A percentile compares a stretch with the other conserved stretches of the same genome.
Evolutionary conservation across 1,140 invertebrate species (phyloP).

Genomic region (Glomeris maerens): DNA sequence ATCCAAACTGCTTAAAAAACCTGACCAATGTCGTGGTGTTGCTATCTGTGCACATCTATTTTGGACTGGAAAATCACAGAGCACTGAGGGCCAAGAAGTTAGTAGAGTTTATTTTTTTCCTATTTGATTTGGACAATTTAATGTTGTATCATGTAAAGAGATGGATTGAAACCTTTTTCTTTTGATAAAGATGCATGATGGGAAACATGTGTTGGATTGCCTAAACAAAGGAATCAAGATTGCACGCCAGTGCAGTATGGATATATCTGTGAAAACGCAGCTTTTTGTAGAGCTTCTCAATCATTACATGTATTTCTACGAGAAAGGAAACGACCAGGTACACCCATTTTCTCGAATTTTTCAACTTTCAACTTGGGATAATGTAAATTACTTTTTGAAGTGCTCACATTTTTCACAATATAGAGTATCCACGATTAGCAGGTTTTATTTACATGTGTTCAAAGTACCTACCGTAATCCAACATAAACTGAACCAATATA

Average conservation of each 20-base stretch:
- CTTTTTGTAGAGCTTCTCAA: slow-evolving; percentile 88
- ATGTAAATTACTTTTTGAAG: too few species aligned
- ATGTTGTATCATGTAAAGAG: background rate
- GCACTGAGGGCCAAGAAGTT: slow-evolving; percentile 50
- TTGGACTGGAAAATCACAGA: slow-evolving; percentile 76
- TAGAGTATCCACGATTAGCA: too few species aligned
- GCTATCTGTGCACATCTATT: slow-evolving; percentile 85
- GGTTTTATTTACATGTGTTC: too few species aligned
- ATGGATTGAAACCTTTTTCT: slow-evolving; percentile 15
- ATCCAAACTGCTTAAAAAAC: slow-evolving; percentile 91
- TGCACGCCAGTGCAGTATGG: slow-evolving; percentile 91
- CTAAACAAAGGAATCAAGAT: slow-evolving; percentile 89
- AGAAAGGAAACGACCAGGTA: slow-evolving; percentile 76
- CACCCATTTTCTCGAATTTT: too few species aligned
- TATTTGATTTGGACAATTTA: slow-evolving; percentile 8
- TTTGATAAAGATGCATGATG: slow-evolving; percentile 59
- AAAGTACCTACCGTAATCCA: too few species aligned
- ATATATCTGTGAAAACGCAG: slow-evolving; percentile 89
- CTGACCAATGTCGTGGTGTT: slow-evolving; percentile 88
- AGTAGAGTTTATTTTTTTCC: slow-evolving; percentile 17
- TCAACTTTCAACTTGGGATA: too few species aligned
- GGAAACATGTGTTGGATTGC: slow-evolving; percentile 81
- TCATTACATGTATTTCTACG: slow-evolving; percentile 86
- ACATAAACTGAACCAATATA: too few species aligned
- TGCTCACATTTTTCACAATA: too few species aligned